These are phyloP conservation scores for Pseudorhombus dupliciocellatus DNA, from an alignment of 2,113 vertebrate species.

Conservation along the genomic window DNA sequence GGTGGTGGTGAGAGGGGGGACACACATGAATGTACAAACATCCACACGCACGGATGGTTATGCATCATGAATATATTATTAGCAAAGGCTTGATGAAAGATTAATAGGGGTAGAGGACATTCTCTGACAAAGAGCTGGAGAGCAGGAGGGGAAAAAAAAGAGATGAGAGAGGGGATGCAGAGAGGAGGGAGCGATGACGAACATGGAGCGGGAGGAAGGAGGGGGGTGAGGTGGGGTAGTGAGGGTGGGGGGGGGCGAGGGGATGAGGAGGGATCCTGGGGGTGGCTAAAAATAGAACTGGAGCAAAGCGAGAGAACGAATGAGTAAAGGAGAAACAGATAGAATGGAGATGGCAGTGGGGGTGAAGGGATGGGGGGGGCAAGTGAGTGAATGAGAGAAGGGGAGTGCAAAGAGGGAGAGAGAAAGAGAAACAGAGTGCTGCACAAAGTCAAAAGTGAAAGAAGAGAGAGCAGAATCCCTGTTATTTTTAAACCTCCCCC, in stretches of 20 bases:
- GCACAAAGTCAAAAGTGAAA: slow-evolving; percentile 63
- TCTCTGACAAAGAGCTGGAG: slow-evolving; percentile 82
- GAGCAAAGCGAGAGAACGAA: slow-evolving; percentile 68
- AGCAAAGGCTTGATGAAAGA: slow-evolving; percentile 86
- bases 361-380: background rate
- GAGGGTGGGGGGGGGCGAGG: slow-evolving; percentile 53
- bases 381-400: slow-evolving; percentile 35
- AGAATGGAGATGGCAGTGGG: slow-evolving; percentile 43
- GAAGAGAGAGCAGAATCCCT: slow-evolving; percentile 57
- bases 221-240: slow-evolving; percentile 64
- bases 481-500: slow-evolving; percentile 71
- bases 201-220: slow-evolving; percentile 63
- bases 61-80: slow-evolving; percentile 69
- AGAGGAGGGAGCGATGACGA: slow-evolving; percentile 67
- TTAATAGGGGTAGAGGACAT: slow-evolving; percentile 85
- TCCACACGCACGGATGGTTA: slow-evolving; percentile 29
- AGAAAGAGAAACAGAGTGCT: slow-evolving; percentile 26
- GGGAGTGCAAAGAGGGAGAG: slow-evolving; percentile 16
- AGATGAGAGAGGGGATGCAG: slow-evolving; percentile 58
- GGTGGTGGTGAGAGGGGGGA: background rate
- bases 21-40: slow-evolving; percentile 15
- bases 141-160: slow-evolving; percentile 36
- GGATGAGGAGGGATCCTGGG: slow-evolving; percentile 77
- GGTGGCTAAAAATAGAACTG: slow-evolving; percentile 92
- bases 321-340: slow-evolving; percentile 66